Conservation (phyloP, 1,140 invertebrate species). For the Euglossa dilemma region DNA sequence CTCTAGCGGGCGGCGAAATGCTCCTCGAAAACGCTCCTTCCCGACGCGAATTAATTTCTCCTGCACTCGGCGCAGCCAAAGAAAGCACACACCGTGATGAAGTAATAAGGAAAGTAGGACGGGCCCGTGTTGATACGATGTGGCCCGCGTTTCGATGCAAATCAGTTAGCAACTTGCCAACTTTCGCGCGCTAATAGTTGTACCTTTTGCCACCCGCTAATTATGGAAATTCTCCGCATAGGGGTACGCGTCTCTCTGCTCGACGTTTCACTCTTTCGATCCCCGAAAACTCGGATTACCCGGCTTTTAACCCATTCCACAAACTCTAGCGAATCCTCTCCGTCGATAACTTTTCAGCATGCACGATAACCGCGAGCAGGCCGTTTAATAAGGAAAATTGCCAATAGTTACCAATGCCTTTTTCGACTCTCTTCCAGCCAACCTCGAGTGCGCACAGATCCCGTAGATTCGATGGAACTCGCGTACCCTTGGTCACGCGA, state of each 20-base stretch:
- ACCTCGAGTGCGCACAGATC: neutral
- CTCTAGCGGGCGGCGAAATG: neutral
- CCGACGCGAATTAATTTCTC: constrained; percentile 13
- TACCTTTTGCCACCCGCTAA: constrained; percentile 47
- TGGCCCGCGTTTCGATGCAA: constrained; percentile 39
- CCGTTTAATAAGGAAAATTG: constrained; percentile 4
- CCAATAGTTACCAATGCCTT: neutral
- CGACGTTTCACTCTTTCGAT: constrained; percentile 23
- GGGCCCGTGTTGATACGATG: constrained; percentile 33
- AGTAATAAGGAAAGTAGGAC: constrained; percentile 47
- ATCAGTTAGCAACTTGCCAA: constrained; percentile 49
- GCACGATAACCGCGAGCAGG: neutral
- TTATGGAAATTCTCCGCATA: constrained; percentile 38
- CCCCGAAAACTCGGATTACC: constrained; percentile 20
- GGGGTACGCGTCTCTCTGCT: neutral
- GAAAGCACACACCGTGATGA: constrained; percentile 24
- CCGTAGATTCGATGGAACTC: neutral
- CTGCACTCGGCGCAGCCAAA: neutral
- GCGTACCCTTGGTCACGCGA: too few relatives aligned
- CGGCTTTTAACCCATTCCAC: neutral
- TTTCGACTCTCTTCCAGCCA: neutral
- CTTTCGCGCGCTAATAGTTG: constrained; percentile 47
- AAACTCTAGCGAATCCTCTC: neutral
- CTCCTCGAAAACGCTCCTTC: neutral
- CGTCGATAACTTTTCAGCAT: neutral